A percentile compares a stretch with the other conserved stretches of the same genome.
These are phyloP conservation scores for Tragelaphus scriptus DNA, from an alignment of 2,113 vertebrate species.

Conservation along the genomic window DNA sequence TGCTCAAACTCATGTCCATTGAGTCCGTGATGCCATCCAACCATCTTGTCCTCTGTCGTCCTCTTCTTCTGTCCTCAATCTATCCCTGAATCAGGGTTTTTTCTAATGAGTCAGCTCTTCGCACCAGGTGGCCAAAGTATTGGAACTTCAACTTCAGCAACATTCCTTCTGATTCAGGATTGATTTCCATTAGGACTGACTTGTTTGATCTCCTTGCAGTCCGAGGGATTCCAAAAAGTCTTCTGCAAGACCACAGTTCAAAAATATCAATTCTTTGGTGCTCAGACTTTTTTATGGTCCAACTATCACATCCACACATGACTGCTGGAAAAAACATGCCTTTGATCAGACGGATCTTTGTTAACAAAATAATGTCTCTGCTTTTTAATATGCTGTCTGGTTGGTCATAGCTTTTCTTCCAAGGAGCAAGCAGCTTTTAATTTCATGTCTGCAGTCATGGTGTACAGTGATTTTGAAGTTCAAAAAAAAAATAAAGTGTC, in stretches of 20 bases:
- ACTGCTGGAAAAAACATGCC: not conserved
- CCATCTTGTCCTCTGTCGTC: not conserved
- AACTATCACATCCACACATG: not conserved
- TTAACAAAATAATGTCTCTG: not conserved
- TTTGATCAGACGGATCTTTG: not conserved
- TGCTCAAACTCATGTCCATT: not conserved
- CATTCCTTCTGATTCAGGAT: not conserved
- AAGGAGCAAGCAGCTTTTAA: not conserved
- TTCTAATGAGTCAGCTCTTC: not conserved
- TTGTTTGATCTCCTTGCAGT: not conserved
- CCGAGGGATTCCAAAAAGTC: not conserved
- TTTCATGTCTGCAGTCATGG: not conserved
- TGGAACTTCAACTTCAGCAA: not conserved
- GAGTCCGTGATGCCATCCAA: not conserved
- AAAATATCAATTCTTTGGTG: not conserved
- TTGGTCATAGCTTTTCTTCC: not conserved
- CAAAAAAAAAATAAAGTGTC: not conserved
- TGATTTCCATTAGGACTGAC: not conserved
- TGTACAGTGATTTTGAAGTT: not conserved
- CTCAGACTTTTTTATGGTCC: not conserved
- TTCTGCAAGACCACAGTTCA: not conserved
- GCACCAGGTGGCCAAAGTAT: not conserved
- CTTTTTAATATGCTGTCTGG: not conserved
- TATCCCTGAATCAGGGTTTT: not conserved
- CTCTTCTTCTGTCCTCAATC: not conserved